Base-by-base conservation (phyloP, 1,140 invertebrate genomes). In the Brachionus manjavacas region DNA sequence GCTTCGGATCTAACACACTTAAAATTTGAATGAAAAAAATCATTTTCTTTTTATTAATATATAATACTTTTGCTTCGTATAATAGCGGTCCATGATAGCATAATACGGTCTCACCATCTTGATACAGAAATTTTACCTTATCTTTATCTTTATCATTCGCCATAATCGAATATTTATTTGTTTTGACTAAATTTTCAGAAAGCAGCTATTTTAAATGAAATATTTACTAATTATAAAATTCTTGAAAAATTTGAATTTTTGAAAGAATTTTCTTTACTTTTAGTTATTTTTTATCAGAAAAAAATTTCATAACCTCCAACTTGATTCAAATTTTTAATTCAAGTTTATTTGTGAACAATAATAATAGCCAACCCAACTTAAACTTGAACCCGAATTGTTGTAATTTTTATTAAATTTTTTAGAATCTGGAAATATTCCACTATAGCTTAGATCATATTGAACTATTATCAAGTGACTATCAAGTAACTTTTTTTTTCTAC, bases 71-170 rank as follows among this genome's bases (percentile, higher is more conserved):
- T 23, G 79, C 79, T 81, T 81, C 79, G 20, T 81, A 81, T 20
- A 81, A 46, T 25, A 81, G 25, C 28, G 79, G 79, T 25, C 79
- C 79, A 68, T 81, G 79, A 64, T 81, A 81, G n/a, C 79, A 81
- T 60, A 81, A 20, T 4, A 81, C 79, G 14, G 79, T 81, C 20
- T 81, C 79, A 35, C 79, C 79, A 35, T 81, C 79, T 35, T 81
- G 79, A 64, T 68, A 81, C 35, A 81, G 31, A 43, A 81, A 81
- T 68, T 81, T 81, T 12, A 64, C 55, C 4, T 80, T 80, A 14
- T 80, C 79, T 16, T 72, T 72, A 35, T 64, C 79, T 14, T 81
- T 64, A 64, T 68, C 43, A 25, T 14, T 76, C 9, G 43, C 43
- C 43, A 46, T 76, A 25, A 41, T 41, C 12, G 9, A 16, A 11